Conservation (phyloP, 2,113 vertebrate genomes). For the Solea senegalensis region DNA sequence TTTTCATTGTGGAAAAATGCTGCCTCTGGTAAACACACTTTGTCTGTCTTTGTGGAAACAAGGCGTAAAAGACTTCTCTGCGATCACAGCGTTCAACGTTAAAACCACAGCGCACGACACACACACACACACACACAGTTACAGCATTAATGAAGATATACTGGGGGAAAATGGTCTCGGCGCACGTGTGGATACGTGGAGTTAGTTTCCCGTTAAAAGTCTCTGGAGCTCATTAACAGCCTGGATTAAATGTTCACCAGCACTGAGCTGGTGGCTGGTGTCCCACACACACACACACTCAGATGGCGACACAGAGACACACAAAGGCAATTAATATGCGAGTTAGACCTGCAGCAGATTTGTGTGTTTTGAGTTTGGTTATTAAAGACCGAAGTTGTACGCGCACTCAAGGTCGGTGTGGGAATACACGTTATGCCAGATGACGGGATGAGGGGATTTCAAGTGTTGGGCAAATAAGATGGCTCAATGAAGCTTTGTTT, state of each 20-base stretch:
- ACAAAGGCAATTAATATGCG: conserved; percentile 22
- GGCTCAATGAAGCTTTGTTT: conserved; percentile 41
- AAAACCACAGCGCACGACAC: conserved; percentile 24
- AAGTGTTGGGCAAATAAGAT: conserved; percentile 22
- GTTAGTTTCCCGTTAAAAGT: conserved; percentile 25
- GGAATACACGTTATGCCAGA: conserved; percentile 1
- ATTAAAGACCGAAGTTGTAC: conserved; percentile 10
- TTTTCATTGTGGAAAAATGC: no score
- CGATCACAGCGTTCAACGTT: conserved; percentile 22
- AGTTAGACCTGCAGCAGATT: conserved; percentile 13
- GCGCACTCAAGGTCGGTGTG: conserved; percentile 2
- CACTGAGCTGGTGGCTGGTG: conserved; percentile 21
- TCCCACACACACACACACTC: not conserved
- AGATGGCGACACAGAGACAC: conserved; percentile 12
- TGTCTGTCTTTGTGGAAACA: not conserved
- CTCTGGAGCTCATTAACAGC: conserved; percentile 7
- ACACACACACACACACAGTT: not conserved
- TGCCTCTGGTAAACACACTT: no score
- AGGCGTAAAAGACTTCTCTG: not conserved
- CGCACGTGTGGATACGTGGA: conserved; percentile 1
- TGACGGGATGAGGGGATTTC: not conserved
- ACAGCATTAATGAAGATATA: not conserved
- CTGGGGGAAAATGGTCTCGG: not conserved
- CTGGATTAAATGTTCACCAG: conserved; percentile 20
- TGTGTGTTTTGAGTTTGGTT: conserved; percentile 23